Evolutionary conservation across 2,113 vertebrate genomes (phyloP), one percentile per base, ranked within the genome.

Genomic region (Seriola quinqueradiata): DNA sequence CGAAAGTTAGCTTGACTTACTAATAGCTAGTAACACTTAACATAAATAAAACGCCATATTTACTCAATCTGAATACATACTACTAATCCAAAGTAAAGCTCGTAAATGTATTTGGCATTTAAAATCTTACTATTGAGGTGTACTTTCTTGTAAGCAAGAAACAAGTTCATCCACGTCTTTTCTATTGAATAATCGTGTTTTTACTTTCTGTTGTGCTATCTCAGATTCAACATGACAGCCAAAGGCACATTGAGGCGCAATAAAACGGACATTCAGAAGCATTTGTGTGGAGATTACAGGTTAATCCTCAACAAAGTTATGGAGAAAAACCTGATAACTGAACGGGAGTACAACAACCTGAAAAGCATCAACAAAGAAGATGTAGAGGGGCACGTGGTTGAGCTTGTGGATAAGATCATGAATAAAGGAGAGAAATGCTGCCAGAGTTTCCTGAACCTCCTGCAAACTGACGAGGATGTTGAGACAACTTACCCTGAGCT

Each of bases 341-440:
- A 0, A 0, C 80, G 92, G 0, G 94, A 95, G 2, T 94, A 94
- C 85, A 52, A 4, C 2, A 92, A 91, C n/a, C 85, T 94, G 0
- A 89, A 83, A n/a, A 11, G 34, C 38, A 92, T 88, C 55, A n/a
- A 23, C 3, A 76, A 19, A 0, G 78, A 25, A 19, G 7, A 81
- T 0, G 16, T 4, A 0, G 90, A 89, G 69, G 44, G 59, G 0
- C 75, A 82, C 6, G 65, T 89, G 1, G 13, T 4, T 5, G 67
- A 76, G 13, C 85, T 95, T 0, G 60, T 95, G 82, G 94, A 95
- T 76, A 94, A 67, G 67, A 54, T 95, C 10, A 65, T 90, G 69
- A 50, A 68, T 67, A 95, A 94, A 85, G 92, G 90, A 76, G 90
- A 94, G 4, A 13, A 71, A 0, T 25, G 0, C 23, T 92, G 93